Evolutionary conservation across 2,888 invertebrate species (phyloP).

Genomic region (Eupithecia vulgata): DNA sequence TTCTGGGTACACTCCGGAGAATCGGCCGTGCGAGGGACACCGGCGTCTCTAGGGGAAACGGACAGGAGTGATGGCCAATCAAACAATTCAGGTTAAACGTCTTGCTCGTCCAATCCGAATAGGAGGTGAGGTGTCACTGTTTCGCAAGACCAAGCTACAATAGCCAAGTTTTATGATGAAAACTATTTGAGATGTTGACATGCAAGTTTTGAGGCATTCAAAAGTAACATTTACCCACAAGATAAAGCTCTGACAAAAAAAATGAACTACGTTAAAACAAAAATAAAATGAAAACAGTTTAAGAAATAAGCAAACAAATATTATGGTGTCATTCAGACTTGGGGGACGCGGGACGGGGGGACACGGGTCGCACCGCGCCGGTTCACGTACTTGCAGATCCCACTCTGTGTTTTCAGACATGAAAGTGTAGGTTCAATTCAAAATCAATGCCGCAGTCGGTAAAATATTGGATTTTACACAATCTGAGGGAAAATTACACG

Average conservation of each 20-base stretch:
- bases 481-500: neutral
- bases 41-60: slow-evolving; percentile 51
- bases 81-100: slow-evolving; percentile 77
- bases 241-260: neutral
- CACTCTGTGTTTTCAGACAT: too few relatives aligned
- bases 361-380: too few relatives aligned
- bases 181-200: neutral
- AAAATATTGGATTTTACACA: slow-evolving; percentile 4
- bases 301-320: too few relatives aligned
- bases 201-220: neutral
- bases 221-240: neutral
- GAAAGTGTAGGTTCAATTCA: neutral
- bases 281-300: neutral
- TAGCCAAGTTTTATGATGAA: neutral
- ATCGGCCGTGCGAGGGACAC: slow-evolving; percentile 44
- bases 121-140: slow-evolving; percentile 40
- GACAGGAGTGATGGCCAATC: slow-evolving; percentile 68
- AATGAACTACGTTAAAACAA: neutral
- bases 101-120: slow-evolving; percentile 50
- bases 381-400: too few relatives aligned
- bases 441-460: neutral
- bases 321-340: neutral
- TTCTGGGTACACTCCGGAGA: slow-evolving; percentile 34
- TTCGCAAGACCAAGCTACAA: slow-evolving; percentile 46
- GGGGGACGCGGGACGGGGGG: too few relatives aligned